Conservation (phyloP, 2,797 vertebrate species). For the Schizopygopsis malacanthus region DNA sequence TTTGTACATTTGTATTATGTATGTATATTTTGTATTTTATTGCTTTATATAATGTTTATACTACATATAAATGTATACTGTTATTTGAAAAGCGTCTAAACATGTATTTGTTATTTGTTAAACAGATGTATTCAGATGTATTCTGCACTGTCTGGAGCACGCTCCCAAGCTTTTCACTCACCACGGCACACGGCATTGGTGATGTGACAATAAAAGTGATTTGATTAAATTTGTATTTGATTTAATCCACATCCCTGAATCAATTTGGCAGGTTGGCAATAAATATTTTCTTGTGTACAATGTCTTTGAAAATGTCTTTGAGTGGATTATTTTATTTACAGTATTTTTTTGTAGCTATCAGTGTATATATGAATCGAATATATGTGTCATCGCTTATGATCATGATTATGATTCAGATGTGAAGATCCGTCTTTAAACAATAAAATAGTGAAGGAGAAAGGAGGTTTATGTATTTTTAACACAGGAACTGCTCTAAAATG, state of each 20-base stretch:
- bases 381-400: constrained; percentile 7
- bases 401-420: not conserved
- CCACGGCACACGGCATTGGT: no score
- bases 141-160: no score
- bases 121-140: no score
- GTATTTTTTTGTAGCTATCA: constrained; percentile 8
- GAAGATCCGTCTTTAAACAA: not conserved
- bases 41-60: no score
- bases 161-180: no score
- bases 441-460: constrained; percentile 18
- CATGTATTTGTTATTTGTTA: no score
- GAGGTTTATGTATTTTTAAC: not conserved
- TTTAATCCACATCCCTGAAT: not conserved
- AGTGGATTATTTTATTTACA: constrained; percentile 15
- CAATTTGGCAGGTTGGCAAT: constrained; percentile 13
- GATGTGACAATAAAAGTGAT: no score
- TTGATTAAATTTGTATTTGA: no score
- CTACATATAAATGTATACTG: no score
- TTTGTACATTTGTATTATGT: no score
- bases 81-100: no score
- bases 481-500: not conserved
- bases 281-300: constrained; percentile 7
- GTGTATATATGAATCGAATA: not conserved
- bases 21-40: no score
- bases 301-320: not conserved